Percentiles rank a stretch among this genome's conserved stretches.
Evolutionary conservation across 2,113 vertebrate species (phyloP).

Genomic region (Panurus biarmicus): DNA sequence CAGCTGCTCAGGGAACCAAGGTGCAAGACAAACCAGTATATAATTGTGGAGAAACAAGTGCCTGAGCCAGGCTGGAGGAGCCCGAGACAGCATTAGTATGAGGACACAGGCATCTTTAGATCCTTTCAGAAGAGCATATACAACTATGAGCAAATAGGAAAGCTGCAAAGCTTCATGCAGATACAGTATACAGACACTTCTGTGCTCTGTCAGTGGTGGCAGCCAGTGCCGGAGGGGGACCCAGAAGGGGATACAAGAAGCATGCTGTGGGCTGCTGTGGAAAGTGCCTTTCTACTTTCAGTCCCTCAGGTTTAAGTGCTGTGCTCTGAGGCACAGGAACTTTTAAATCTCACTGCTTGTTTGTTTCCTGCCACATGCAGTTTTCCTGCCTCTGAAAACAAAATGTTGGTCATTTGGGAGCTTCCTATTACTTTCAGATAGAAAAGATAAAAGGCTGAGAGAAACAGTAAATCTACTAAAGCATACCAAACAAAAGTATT

Average conservation of each 20-base stretch:
- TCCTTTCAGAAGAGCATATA: neutral
- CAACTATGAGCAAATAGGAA: neutral
- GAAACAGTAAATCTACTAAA: slow-evolving; percentile 23
- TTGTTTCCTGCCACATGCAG: slow-evolving; percentile 13
- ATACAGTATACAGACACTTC: neutral
- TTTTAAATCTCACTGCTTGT: slow-evolving; percentile 9
- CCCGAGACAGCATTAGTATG: neutral
- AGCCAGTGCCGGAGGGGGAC: neutral
- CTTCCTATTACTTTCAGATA: slow-evolving; percentile 30
- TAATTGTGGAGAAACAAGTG: neutral
- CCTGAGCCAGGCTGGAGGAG: neutral
- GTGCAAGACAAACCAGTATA: neutral
- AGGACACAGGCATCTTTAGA: neutral
- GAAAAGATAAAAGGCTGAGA: slow-evolving; percentile 32
- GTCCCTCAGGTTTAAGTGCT: neutral
- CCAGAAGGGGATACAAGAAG: neutral
- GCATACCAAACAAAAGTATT: slow-evolving; percentile 10
- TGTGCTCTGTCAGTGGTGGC: neutral
- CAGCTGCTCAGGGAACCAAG: neutral
- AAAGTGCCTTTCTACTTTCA: neutral
- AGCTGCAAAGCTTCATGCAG: neutral
- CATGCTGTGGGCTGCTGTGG: neutral
- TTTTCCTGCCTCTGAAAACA: slow-evolving; percentile 21
- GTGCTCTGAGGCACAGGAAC: neutral
- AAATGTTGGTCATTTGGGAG: slow-evolving; percentile 40